A percentile compares a stretch with the other conserved stretches of the same genome.
phyloP scores from a whole-genome alignment of 2,797 vertebrate genomes.

The Leptoclinus maculatus region DNA sequence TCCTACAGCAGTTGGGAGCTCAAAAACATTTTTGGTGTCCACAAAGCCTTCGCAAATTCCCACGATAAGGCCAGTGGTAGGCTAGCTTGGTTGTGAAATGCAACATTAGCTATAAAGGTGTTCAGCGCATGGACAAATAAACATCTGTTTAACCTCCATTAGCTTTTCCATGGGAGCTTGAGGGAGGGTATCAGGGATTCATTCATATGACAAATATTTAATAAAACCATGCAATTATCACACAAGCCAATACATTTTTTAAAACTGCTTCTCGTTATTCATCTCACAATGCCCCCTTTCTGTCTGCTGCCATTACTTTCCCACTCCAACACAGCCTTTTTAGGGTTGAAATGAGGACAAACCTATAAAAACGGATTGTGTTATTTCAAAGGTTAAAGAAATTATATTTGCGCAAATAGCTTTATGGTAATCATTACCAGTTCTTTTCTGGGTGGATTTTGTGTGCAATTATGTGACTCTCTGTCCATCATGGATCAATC shows the following conservation, averaged over 20 bases:
- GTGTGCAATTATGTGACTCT: not conserved
- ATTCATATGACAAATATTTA: not conserved
- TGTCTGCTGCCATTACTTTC: not conserved
- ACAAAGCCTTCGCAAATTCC: not conserved
- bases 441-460: not conserved
- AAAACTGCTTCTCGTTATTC: not conserved
- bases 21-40: not conserved
- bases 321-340: not conserved
- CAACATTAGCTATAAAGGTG: no score
- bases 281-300: not conserved
- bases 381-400: constrained; percentile 1
- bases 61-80: not conserved
- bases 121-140: not conserved
- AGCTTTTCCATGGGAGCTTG: not conserved
- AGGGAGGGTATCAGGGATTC: not conserved
- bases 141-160: not conserved
- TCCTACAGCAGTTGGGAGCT: not conserved
- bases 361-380: not conserved
- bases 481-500: not conserved
- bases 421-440: not conserved
- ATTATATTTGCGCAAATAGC: not conserved
- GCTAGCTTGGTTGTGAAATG: not conserved
- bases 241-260: not conserved
- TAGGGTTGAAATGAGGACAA: constrained; percentile 9
- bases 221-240: not conserved